Evolutionary conservation across 2,113 vertebrate species (phyloP).

Genomic region (Nematolebias whitei): DNA sequence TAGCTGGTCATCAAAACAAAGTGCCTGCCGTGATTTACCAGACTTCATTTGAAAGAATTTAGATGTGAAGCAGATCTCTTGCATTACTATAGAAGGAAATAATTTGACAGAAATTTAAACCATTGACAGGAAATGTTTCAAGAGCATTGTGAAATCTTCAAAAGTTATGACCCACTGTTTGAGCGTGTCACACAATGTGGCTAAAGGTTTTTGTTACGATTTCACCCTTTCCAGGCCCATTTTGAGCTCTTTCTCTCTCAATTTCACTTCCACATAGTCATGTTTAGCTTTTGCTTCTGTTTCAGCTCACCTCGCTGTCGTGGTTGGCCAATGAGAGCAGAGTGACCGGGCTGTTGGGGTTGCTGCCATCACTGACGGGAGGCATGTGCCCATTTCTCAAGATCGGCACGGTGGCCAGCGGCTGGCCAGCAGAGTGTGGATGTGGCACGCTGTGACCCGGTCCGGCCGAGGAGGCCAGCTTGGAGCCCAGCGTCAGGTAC

Average conservation of each 20-base stretch:
- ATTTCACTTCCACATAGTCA: slow-evolving; percentile 58
- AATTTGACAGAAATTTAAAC: neutral
- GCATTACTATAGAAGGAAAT: slow-evolving; percentile 5
- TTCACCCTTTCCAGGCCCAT: slow-evolving; percentile 8
- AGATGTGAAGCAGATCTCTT: slow-evolving; percentile 20
- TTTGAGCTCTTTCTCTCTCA: neutral
- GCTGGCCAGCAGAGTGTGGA: slow-evolving; percentile 76
- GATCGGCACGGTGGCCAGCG: slow-evolving; percentile 72
- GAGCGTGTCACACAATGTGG: neutral
- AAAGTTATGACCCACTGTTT: slow-evolving; percentile 15
- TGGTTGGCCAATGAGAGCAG: slow-evolving; percentile 84
- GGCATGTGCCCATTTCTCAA: slow-evolving; percentile 83
- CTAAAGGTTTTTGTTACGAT: slow-evolving; percentile 18
- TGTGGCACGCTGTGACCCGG: slow-evolving; percentile 78
- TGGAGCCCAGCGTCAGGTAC: slow-evolving; percentile 88
- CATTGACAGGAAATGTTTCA: slow-evolving; percentile 27
- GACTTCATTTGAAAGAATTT: slow-evolving; percentile 33
- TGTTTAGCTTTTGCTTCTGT: slow-evolving; percentile 1
- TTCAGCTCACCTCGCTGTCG: slow-evolving; percentile 82
- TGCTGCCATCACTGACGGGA: slow-evolving; percentile 71
- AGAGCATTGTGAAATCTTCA: slow-evolving; percentile 37
- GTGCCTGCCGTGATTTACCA: slow-evolving; percentile 32
- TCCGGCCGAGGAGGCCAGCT: slow-evolving; percentile 79
- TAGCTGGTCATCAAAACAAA: slow-evolving; percentile 41
- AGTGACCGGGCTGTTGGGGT: slow-evolving; percentile 80